A percentile compares a stretch with the other conserved stretches of the same genome.
phyloP scores from a whole-genome alignment of 92 coral and sea anemone species.

The Palythoa grandiflora region DNA sequence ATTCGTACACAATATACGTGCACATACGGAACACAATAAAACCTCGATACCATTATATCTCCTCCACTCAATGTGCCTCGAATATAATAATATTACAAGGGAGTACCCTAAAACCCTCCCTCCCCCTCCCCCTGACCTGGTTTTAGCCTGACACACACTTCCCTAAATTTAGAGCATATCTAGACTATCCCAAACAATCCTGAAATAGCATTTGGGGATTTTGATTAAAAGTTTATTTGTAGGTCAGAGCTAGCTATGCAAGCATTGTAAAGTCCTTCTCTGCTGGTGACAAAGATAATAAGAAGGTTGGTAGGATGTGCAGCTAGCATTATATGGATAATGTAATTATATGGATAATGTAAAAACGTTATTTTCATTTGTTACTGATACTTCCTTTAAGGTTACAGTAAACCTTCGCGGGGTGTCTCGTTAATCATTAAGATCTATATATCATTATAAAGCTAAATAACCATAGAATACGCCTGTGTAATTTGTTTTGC shows the following conservation, averaged over 20 bases:
- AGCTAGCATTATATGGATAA: conserved; percentile 25
- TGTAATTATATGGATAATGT: conserved; percentile 2
- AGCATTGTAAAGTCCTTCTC: conserved; percentile 42
- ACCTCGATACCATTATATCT: conserved; percentile 4
- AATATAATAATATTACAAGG: conserved; percentile 1
- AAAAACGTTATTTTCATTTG: conserved; percentile 2
- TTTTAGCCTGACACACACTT: not conserved
- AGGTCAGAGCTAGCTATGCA: conserved; percentile 56
- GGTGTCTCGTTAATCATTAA: conserved; percentile 4
- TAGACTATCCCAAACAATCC: not conserved
- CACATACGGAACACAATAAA: conserved; percentile 4
- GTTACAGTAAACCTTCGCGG: conserved; percentile 6
- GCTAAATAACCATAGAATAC: not conserved
- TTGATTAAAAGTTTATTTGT: conserved; percentile 34
- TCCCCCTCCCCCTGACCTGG: not conserved
- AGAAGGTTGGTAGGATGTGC: conserved; percentile 16
- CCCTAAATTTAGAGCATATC: not conserved
- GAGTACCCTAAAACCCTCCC: conserved; percentile 1
- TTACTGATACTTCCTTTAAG: conserved; percentile 3
- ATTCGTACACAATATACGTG: conserved; percentile 4
- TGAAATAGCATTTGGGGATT: conserved; percentile 28
- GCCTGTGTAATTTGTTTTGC: not conserved
- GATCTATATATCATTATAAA: too few relatives aligned
- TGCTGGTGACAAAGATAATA: conserved; percentile 22
- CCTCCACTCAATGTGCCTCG: conserved; percentile 4